Evolutionary conservation across 2,888 invertebrate species (phyloP), one percentile per base, ranked within the genome.

Genomic region (Plagiodera versicolora): DNA sequence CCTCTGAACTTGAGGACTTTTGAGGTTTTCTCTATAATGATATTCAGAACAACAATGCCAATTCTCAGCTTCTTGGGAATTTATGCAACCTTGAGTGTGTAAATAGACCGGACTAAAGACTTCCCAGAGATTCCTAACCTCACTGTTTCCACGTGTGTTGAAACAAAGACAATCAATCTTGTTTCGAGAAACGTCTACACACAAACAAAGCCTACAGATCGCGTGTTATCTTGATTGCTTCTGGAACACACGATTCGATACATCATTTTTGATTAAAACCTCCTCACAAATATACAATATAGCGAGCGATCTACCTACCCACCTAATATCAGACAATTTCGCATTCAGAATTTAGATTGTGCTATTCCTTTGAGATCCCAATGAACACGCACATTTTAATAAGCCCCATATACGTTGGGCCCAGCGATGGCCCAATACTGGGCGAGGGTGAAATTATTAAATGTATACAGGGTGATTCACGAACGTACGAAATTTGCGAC

Each of bases 351-450:
- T 59, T 58, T 58, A 63, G 60, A 62, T 60, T 57, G 64, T 50
- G 46, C 35, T 62, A 67, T 61, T 65, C 66, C 67, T 67, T 50
- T 30, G 69, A 69, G 71, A 66, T 35, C 56, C 28, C 18, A 16
- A 55, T 55, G 59, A 63, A 66, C 67, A 69, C 57, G 64, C 59
- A 59, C 61, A 70, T 68, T 71, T 71, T 69, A 70, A 70, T 71
- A 69, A 69, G 67, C 64, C 65, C n/a, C 63, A 61, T 67, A 69
- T 66, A 67, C 66, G 69, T 69, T 67, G 63, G 60, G 50, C 65
- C 66, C 61, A 61, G 66, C 61, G 66, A 56, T 64, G 63, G 39
- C 39, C 24, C 48, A 66, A 65, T 59, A 59, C 58, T 58, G 53
- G 58, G 64, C 61, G n/a, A 39, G 39, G 39, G 39, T 39, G 60